Base-by-base conservation (phyloP, 2,113 vertebrate genomes). In the Melanerpes aurifrons region DNA sequence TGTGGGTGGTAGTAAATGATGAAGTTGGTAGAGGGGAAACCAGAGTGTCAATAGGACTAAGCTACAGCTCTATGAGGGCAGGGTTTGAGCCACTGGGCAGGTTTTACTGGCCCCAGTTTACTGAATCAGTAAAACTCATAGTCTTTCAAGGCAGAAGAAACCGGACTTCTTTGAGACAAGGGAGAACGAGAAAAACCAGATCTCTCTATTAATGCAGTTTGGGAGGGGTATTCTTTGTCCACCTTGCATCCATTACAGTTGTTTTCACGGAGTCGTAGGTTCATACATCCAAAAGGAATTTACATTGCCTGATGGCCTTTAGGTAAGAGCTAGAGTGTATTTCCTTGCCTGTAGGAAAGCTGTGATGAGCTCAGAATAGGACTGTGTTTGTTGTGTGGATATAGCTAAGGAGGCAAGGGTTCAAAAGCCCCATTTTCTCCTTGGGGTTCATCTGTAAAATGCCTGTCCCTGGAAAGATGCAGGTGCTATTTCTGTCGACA, bases 71-170 rank as follows among this genome's bases (percentile, higher is more conserved):
- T 45, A 7, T 59, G 70, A 71, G 48, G 58, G 37, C 66, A 68
- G 37, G 37, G 82, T 94, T 84, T 2, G 21, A 86, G 81, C 83
- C 82, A 78, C 2, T 1, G 72, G 45, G 43, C 85, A 67, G 82
- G 79, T 92, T 95, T 59, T 86, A 63, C 92, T 89, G 82, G 85
- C 37, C 72, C 47, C 26, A 15, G 19, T 63, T 89, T 85, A 82
- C 59, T 85, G 68, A 62, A 76, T 50, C 22, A 56, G 78, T 69
- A 58, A 87, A 91, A 37, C 35, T 47, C 35, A 9, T 26, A 13
- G 56, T 25, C 64, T 85, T 67, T 87, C 50, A 86, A 91, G 59
- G 59, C 8, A 76, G 28, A 83, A 86, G 63, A 61, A 94, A 40
- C 45, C 0, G 19, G 72, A 59, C 68, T 56, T 57, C 54, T 71